phyloP scores from a whole-genome alignment of 2,888 invertebrate species.

The Polylopha cassiicola region DNA sequence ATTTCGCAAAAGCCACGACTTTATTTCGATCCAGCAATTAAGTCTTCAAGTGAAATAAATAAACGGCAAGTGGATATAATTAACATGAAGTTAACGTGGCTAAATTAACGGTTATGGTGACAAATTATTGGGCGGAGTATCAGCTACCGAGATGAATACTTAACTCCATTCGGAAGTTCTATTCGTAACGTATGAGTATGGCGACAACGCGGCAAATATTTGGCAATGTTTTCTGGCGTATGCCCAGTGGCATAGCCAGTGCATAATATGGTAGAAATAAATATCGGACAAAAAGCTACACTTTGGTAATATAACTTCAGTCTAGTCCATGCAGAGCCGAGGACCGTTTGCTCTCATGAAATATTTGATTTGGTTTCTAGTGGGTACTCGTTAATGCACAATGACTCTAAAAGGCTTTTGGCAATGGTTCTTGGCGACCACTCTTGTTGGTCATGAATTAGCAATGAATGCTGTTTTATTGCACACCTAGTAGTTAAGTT shows the following conservation, averaged over 20 bases:
- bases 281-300: conserved; percentile 19
- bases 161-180: conserved; percentile 39
- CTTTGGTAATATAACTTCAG: conserved; percentile 14
- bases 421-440: conserved; percentile 39
- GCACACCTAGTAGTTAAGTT: conserved; percentile 27
- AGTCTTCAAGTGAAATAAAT: conserved; percentile 7
- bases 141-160: conserved; percentile 19
- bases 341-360: conserved; percentile 5
- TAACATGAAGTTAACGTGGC: conserved; percentile 3
- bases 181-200: conserved; percentile 38
- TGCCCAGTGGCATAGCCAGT: conserved; percentile 41
- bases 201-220: conserved; percentile 54
- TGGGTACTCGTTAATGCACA: conserved; percentile 5
- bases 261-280: conserved; percentile 42
- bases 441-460: conserved; percentile 38
- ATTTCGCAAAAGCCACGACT: too few species aligned
- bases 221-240: conserved; percentile 60
- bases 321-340: conserved; percentile 1
- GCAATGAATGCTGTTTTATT: conserved; percentile 41
- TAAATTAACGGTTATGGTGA: conserved; percentile 14
- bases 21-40: conserved; percentile 18
- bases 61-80: conserved; percentile 3
- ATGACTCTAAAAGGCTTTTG: conserved; percentile 42
- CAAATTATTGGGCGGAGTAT: conserved; percentile 11
- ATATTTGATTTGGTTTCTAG: conserved; percentile 13